Evolutionary conservation across 2,113 vertebrate genomes (phyloP), one percentile per base, ranked within the genome.

Genomic region (Paedocypris sp.): DNA sequence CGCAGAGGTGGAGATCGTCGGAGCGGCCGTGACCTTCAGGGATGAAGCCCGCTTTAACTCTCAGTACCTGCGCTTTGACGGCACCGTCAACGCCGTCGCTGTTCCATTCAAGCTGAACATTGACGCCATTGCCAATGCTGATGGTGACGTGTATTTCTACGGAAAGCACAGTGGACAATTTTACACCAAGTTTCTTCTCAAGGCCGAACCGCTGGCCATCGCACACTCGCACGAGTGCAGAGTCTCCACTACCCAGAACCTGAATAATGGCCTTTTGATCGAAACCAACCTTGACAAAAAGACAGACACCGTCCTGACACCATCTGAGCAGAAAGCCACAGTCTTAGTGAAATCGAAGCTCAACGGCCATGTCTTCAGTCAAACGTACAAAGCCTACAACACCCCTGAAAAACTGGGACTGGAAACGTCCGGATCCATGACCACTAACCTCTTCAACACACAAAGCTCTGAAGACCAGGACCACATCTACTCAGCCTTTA

Each of bases 151-250:
- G 45, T 22, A 53, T 61, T 52, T 86, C 56, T 81, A 79, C 70
- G 91, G 91, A 61, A 85, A 89, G 3, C 92, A 97, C 23, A 84
- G 78, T 2, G 89, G 85, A 22, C 86, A 92, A 47, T 73, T 94
- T 5, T 94, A 91, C 57, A 90, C 84, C 72, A 94, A 93, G 75
- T 68, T 92, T 62, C 79, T 91, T 2, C 53, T 95, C 33, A 92
- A 83, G 80, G 89, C 83, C 32, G 89, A 93, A 49, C 90, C 92
- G 45, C 75, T 94, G 71, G 84, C 87, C 64, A 77, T 96, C 50
- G 84, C 83, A 29, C 84, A 89, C 60, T 87, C 88, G 46, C 90
- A 97, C 69, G 89, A 93, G 75, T 92, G 82, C 72, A 87, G 86
- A 79, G 86, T 87, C 56, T 90, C 90, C 60, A 77, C 84, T 9